Evolutionary conservation across 2,888 invertebrate species (phyloP), one percentile per base, ranked within the genome.

Genomic region (Amphipyra tragopoginis): DNA sequence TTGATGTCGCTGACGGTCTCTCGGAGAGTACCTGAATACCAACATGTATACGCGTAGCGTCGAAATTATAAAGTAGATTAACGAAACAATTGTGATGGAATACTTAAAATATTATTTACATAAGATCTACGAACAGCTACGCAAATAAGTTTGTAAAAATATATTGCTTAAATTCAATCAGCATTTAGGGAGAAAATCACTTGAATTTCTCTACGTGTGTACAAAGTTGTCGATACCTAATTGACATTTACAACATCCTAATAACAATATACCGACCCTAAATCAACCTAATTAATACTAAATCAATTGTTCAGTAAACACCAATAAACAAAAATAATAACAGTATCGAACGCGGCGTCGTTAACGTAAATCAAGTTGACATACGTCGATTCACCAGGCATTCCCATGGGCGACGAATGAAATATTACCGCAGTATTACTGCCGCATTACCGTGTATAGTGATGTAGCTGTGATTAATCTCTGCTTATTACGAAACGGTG

Each of bases 391-490:
- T 74, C 74, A 33, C 50, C 58, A 64, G 68, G 60, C 59, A 49
- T 66, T 74, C 81, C 83, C 84, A 61, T 53, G 79, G 79, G 84
- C 56, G 55, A 42, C 61, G 77, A 79, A 79, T 85, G 83, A 86
- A 83, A 86, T 85, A 87, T 86, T 75, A 80, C 81, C 66, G 65
- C 64, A 65, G 66, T 72, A 75, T 78, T 75, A 72, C 62, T 55
- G 52, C 57, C 57, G 60, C 65, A 75, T 78, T 68, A 72, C 61
- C 47, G 42, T 55, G 40, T 14, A 51, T 45, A 60, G 63, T 59
- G 47, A 65, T 67, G 60, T 59, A 26, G 0, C 15, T 26, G 56
- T 75, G 52, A 67, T 71, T 64, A 66, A 67, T 59, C 5, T 58
- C n/a, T 42, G 51, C 21, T 44, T 53, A 68, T 29, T 36, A 34